Conservation (phyloP, 2,888 invertebrate species). For the Disparrhopalites patrizii region DNA sequence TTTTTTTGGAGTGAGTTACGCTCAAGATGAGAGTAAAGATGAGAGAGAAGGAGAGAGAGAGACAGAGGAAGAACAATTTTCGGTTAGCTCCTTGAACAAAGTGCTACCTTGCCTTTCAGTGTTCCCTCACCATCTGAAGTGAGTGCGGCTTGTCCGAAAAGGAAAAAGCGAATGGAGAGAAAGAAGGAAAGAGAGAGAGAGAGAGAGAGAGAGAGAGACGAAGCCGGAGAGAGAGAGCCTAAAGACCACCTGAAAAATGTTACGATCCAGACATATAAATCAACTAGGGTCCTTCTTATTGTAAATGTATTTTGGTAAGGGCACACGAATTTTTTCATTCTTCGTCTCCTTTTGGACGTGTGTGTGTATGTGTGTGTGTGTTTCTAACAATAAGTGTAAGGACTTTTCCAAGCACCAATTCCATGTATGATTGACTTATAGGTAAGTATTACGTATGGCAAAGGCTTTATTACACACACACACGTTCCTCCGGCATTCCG, state of each 20-base stretch:
- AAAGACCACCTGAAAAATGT: slow-evolving; percentile 47
- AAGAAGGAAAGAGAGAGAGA: neutral
- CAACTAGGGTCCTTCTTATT: slow-evolving; percentile 36
- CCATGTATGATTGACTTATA: too few relatives aligned
- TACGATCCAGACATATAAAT: slow-evolving; percentile 48
- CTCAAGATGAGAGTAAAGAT: slow-evolving; percentile 6
- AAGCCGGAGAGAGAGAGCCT: slow-evolving; percentile 25
- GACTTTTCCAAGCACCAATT: too few relatives aligned
- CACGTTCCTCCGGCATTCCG: too few relatives aligned
- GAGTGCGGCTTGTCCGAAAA: neutral
- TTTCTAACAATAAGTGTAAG: too few relatives aligned
- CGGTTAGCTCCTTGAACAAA: slow-evolving; percentile 4
- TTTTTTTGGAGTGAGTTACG: slow-evolving; percentile 1
- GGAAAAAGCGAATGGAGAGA: neutral
- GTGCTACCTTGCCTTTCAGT: neutral
- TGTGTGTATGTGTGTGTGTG: too few relatives aligned
- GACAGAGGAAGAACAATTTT: neutral
- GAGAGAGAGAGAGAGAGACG: slow-evolving; percentile 17
- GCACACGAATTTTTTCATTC: slow-evolving; percentile 8
- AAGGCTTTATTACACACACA: too few relatives aligned
- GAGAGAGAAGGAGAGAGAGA: neutral
- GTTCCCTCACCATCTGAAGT: neutral
- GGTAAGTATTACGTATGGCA: too few relatives aligned
- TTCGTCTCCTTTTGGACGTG: slow-evolving; percentile 1
- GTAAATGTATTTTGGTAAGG: slow-evolving; percentile 1